These are phyloP conservation scores for Tortrix viridana DNA, from an alignment of 2,888 invertebrate species.

Conservation along the genomic window DNA sequence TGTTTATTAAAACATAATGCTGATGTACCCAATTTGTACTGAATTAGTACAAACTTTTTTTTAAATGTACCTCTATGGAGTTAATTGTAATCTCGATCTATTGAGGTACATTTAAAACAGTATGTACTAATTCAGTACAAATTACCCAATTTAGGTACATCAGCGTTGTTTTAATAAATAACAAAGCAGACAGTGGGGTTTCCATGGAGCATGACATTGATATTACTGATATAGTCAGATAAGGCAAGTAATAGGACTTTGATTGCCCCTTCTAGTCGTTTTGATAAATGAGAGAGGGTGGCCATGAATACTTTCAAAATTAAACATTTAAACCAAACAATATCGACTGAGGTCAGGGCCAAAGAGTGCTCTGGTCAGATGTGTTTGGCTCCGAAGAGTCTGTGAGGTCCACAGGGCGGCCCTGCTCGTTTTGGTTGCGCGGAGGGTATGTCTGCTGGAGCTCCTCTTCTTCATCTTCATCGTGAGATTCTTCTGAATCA, in stretches of 20 bases:
- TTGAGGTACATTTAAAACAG: too few relatives aligned
- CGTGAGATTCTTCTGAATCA: constrained; percentile 84
- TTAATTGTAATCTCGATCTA: too few relatives aligned
- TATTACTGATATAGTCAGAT: too few relatives aligned
- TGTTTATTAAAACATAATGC: too few relatives aligned
- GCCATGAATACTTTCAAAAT: not conserved
- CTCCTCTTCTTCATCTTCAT: constrained; percentile 84
- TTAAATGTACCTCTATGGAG: too few relatives aligned
- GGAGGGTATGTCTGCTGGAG: constrained; percentile 73
- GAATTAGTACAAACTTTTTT: too few relatives aligned
- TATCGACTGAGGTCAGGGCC: constrained; percentile 42
- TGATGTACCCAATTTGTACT: too few relatives aligned
- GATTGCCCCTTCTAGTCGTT: not conserved
- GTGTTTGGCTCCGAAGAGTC: constrained; percentile 65
- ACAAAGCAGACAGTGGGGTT: too few relatives aligned
- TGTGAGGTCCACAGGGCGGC: constrained; percentile 65
- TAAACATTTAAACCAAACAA: not conserved
- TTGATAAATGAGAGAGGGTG: not conserved
- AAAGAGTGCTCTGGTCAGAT: constrained; percentile 69
- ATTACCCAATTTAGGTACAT: too few relatives aligned
- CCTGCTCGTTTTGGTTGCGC: constrained; percentile 69
- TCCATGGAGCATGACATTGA: too few relatives aligned
- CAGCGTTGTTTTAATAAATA: too few relatives aligned
- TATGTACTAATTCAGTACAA: too few relatives aligned
- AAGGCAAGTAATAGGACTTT: not conserved